Percentiles rank a stretch among this genome's conserved stretches.
phyloP scores from a whole-genome alignment of 2,113 vertebrate species.

The Prunella himalayana region DNA sequence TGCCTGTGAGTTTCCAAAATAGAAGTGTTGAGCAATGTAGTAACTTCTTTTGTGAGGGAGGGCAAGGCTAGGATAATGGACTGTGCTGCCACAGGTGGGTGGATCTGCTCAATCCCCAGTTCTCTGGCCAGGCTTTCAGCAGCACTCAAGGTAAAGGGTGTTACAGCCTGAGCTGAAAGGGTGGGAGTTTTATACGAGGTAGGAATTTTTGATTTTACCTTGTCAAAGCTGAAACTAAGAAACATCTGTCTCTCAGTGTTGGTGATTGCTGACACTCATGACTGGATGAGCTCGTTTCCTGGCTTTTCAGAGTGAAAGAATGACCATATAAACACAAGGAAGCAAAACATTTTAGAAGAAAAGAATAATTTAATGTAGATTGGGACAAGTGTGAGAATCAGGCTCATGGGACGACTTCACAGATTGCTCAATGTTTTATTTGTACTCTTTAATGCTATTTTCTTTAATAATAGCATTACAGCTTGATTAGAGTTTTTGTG shows the following conservation, averaged over 20 bases:
- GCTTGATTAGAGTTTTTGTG: slow-evolving; percentile 1
- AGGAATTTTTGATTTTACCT: background rate
- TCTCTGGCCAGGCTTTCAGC: background rate
- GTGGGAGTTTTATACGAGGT: background rate
- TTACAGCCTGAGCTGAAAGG: background rate
- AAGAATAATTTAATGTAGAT: background rate
- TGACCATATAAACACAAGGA: background rate
- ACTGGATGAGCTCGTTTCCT: background rate
- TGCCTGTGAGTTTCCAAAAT: background rate
- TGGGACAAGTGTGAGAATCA: background rate
- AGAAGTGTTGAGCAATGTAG: background rate
- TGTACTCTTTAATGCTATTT: background rate
- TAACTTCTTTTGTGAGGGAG: background rate
- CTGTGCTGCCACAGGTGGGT: background rate
- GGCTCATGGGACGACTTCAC: background rate
- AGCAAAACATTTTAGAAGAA: background rate
- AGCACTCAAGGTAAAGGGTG: background rate
- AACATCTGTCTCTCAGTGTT: background rate
- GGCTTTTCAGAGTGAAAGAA: background rate
- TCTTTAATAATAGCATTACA: slow-evolving; percentile 15
- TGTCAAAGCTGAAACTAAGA: background rate
- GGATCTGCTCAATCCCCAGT: background rate
- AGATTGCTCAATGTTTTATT: background rate
- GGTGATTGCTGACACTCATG: background rate
- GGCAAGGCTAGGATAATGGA: background rate